Conservation (phyloP, 2,113 vertebrate genomes). For the Xenotilapia caudafasciata region DNA sequence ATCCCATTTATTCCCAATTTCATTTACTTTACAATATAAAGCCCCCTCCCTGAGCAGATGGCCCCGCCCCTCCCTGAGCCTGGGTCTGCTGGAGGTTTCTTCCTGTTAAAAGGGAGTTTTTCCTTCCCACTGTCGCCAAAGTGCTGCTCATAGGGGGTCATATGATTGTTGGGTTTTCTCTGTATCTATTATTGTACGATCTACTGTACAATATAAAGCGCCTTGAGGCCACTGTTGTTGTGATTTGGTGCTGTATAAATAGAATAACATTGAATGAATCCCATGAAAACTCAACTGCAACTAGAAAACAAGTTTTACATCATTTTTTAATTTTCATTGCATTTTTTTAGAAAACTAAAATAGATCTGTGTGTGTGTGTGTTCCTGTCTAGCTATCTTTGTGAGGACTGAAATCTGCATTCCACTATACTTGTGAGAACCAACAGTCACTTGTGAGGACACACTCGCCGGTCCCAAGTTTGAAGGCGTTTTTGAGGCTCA, state of each 20-base stretch:
- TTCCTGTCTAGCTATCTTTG: not conserved
- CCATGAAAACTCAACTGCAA: not conserved
- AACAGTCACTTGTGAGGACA: not conserved
- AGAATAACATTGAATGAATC: not conserved
- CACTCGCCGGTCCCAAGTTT: not conserved
- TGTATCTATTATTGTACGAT: not conserved
- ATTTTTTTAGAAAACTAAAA: not conserved
- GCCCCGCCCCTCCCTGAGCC: not conserved
- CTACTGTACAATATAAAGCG: not conserved
- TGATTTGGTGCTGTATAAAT: accelerated
- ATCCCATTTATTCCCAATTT: not conserved
- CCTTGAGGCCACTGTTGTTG: accelerated
- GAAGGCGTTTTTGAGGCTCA: not conserved
- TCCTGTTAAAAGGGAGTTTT: not conserved
- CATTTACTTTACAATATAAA: not conserved
- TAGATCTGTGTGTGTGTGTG: not conserved
- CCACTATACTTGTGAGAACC: not conserved
- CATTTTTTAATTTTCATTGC: not conserved
- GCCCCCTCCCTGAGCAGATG: not conserved
- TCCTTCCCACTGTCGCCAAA: not conserved
- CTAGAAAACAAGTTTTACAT: not conserved
- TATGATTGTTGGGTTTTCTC: not conserved
- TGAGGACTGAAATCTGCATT: not conserved
- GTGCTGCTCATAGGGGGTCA: not conserved
- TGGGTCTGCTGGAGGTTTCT: accelerated